phyloP scores from a whole-genome alignment of 1,140 invertebrate genomes.

The Olivierus martensii region DNA sequence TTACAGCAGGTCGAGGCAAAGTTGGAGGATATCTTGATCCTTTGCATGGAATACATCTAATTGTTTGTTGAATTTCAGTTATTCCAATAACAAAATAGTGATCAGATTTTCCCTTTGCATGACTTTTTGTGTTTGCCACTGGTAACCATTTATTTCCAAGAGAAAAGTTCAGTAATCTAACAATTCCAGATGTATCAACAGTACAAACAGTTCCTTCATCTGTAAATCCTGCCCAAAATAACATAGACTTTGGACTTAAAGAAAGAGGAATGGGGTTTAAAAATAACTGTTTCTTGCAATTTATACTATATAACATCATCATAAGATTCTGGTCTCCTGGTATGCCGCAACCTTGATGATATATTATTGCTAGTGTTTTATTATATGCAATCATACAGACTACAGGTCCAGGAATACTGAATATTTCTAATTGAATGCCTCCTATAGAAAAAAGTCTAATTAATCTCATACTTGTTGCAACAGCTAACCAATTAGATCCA shows the following conservation, averaged over 20 bases:
- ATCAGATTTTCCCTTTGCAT: slow-evolving; percentile 43
- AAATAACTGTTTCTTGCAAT: slow-evolving; percentile 20
- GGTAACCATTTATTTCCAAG: slow-evolving; percentile 63
- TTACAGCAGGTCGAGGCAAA: slow-evolving; percentile 63
- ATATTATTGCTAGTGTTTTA: slow-evolving; percentile 57
- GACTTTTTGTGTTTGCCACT: slow-evolving; percentile 51
- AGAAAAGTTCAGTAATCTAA: slow-evolving; percentile 46
- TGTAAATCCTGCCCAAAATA: slow-evolving; percentile 69
- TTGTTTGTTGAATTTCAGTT: slow-evolving; percentile 54
- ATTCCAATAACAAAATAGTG: slow-evolving; percentile 65
- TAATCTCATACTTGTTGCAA: slow-evolving; percentile 53
- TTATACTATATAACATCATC: slow-evolving; percentile 29
- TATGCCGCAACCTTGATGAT: slow-evolving; percentile 46
- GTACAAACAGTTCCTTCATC: slow-evolving; percentile 46
- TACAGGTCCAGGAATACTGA: slow-evolving; percentile 53
- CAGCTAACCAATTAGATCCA: slow-evolving; percentile 38
- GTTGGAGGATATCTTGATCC: slow-evolving; percentile 73
- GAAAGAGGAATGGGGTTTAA: slow-evolving; percentile 40
- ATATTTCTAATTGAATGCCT: slow-evolving; percentile 68
- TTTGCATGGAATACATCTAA: slow-evolving; percentile 71
- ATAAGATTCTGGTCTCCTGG: slow-evolving; percentile 35
- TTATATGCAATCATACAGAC: slow-evolving; percentile 52
- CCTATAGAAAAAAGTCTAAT: slow-evolving; percentile 68
- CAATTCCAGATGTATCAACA: slow-evolving; percentile 46
- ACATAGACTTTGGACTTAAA: slow-evolving; percentile 47